phyloP scores from a whole-genome alignment of 2,113 vertebrate species.

The Salvator merianae region DNA sequence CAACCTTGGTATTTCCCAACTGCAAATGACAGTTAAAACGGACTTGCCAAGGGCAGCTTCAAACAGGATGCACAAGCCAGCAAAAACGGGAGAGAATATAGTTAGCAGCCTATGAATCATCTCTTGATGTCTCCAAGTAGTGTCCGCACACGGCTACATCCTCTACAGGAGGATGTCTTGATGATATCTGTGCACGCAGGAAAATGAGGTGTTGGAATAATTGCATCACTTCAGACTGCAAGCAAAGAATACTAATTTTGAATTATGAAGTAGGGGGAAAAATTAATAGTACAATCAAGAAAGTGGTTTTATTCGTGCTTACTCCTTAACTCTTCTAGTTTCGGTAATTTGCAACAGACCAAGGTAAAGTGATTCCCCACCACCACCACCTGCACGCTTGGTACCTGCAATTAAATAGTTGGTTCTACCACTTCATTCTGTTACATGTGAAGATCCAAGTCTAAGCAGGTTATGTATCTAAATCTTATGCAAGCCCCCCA shows the following conservation, averaged over 20 bases:
- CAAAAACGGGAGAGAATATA: background rate
- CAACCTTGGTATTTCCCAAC: background rate
- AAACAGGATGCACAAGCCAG: background rate
- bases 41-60: background rate
- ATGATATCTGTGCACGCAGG: background rate
- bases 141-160: background rate
- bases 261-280: background rate
- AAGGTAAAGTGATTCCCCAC: too few relatives aligned
- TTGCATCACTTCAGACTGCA: background rate
- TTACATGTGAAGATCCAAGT: background rate
- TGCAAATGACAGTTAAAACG: background rate
- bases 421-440: background rate
- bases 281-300: background rate
- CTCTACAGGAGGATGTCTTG: background rate
- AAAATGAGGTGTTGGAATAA: background rate
- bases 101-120: background rate
- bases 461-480: background rate
- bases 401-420: background rate
- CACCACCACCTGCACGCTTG: too few relatives aligned
- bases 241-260: background rate
- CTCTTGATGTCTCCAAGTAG: background rate
- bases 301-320: too few relatives aligned
- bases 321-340: background rate
- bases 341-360: background rate
- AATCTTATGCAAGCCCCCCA: background rate